Evolutionary conservation across 2,113 vertebrate species (phyloP).

Genomic region (Pteronura brasiliensis): DNA sequence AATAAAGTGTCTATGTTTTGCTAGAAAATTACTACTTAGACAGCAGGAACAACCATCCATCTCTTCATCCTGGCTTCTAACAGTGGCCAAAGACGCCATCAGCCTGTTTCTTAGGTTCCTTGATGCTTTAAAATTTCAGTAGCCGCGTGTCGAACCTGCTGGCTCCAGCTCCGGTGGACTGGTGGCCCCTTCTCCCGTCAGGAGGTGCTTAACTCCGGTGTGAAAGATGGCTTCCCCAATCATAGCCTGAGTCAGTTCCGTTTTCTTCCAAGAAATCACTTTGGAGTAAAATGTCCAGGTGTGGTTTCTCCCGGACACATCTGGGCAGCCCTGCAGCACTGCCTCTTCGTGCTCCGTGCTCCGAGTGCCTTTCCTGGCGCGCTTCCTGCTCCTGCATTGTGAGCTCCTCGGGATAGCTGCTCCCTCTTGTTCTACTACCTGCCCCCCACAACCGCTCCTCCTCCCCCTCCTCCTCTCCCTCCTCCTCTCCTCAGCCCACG

Average conservation of each 20-base stretch:
- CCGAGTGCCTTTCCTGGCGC: fast-evolving
- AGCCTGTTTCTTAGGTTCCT: neutral
- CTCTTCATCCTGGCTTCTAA: neutral
- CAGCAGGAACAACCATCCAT: neutral
- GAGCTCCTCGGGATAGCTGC: neutral
- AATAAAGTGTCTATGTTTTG: neutral
- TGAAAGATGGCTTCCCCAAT: neutral
- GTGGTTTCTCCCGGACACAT: fast-evolving
- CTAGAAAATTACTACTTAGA: neutral
- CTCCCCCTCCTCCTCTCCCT: fast-evolving
- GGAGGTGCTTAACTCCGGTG: neutral
- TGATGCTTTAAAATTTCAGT: fast-evolving
- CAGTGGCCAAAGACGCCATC: neutral
- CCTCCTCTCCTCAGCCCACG: neutral
- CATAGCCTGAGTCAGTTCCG: neutral
- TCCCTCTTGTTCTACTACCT: fast-evolving
- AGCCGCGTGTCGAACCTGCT: fast-evolving
- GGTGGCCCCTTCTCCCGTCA: fast-evolving
- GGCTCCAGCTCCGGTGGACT: fast-evolving
- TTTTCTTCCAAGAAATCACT: neutral
- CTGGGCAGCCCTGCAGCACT: fast-evolving
- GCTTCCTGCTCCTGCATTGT: fast-evolving
- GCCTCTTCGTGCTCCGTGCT: fast-evolving
- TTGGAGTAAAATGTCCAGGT: neutral
- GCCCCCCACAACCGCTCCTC: neutral